Evolutionary conservation across 2,113 vertebrate species (phyloP).

Genomic region (Acrocephalus arundinaceus): DNA sequence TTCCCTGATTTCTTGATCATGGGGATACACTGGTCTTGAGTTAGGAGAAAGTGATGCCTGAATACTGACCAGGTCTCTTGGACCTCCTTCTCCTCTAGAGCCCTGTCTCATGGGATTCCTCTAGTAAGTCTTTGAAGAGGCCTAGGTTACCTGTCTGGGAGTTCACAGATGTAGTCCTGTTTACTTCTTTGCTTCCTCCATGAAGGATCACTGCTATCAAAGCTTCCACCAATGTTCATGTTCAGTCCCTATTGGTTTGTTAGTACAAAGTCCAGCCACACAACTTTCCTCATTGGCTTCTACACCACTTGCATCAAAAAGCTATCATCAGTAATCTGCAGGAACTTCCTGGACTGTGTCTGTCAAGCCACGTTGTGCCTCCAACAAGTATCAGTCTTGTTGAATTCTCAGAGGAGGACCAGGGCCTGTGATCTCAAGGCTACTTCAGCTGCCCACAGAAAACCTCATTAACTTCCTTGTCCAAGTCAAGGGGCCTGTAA

Average conservation of each 20-base stretch:
- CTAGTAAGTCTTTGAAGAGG: not conserved
- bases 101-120: not conserved
- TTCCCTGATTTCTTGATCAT: not conserved
- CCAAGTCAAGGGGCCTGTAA: not conserved
- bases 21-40: not conserved
- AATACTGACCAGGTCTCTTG: not conserved
- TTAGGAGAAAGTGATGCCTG: not conserved
- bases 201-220: not conserved
- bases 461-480: not conserved
- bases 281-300: not conserved
- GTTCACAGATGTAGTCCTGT: too few species aligned
- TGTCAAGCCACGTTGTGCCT: accelerated
- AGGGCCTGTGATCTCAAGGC: not conserved
- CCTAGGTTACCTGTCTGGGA: not conserved
- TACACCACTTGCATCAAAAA: not conserved
- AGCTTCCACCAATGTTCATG: not conserved
- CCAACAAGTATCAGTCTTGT: not conserved
- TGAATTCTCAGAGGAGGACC: not conserved
- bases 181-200: not conserved
- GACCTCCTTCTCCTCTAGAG: not conserved
- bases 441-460: not conserved
- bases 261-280: not conserved
- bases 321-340: not conserved
- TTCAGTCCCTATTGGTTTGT: not conserved
- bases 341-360: not conserved